These are phyloP conservation scores for Cisticola juncidis DNA, from an alignment of 2,113 vertebrate species.

Conservation along the genomic window DNA sequence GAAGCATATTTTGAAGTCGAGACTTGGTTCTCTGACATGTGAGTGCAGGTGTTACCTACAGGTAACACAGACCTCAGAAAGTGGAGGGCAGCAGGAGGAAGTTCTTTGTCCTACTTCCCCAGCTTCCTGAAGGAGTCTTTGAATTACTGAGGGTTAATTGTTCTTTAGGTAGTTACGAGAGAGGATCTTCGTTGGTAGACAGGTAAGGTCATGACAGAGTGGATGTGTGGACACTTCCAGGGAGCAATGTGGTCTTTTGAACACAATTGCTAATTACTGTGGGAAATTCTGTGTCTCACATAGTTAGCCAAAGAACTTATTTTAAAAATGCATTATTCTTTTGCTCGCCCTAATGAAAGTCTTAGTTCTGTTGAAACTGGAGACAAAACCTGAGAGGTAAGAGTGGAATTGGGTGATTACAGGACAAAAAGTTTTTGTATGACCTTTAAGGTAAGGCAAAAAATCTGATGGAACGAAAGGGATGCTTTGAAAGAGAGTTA, in stretches of 20 bases:
- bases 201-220: background rate
- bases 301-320: background rate
- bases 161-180: background rate
- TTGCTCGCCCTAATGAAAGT: slow-evolving; percentile 9
- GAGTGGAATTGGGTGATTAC: background rate
- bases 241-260: background rate
- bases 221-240: background rate
- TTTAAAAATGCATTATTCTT: background rate
- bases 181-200: background rate
- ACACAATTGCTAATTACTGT: background rate
- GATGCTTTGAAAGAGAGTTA: background rate
- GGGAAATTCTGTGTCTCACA: background rate
- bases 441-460: slow-evolving; percentile 21
- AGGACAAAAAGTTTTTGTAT: background rate
- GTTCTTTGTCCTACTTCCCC: background rate
- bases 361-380: background rate
- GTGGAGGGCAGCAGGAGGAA: background rate
- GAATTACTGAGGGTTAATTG: background rate
- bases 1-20: background rate
- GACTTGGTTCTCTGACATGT: background rate
- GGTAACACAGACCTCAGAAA: background rate
- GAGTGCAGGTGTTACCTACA: background rate
- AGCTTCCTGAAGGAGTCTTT: background rate
- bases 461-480: background rate
- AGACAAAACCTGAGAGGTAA: background rate